Evolutionary conservation across 2,888 invertebrate species (phyloP).

Genomic region (Acanthosepion pharaonis): DNA sequence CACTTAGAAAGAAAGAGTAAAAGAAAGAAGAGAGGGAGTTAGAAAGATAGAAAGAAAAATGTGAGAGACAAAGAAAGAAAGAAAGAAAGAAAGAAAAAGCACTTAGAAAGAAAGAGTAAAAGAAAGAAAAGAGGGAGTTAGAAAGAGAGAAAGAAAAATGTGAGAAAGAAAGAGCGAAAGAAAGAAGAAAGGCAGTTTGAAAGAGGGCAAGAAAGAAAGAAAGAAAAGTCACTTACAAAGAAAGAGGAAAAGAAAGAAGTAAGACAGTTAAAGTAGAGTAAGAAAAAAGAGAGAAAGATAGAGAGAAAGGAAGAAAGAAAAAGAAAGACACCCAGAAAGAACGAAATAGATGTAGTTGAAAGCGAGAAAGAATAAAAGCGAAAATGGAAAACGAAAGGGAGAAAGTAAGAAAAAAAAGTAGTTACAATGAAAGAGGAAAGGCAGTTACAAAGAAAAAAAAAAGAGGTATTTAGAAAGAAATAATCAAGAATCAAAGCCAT

Average conservation of each 20-base stretch:
- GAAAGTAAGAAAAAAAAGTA: too few relatives aligned
- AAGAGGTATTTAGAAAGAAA: too few relatives aligned
- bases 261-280: too few relatives aligned
- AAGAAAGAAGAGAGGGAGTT: background rate
- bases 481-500: too few relatives aligned
- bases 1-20: background rate
- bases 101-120: background rate
- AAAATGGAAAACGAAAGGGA: too few relatives aligned
- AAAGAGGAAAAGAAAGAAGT: too few relatives aligned
- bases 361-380: too few relatives aligned
- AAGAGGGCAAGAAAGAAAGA: background rate
- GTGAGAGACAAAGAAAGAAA: background rate
- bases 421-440: too few relatives aligned
- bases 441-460: too few relatives aligned
- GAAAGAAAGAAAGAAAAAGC: background rate
- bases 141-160: background rate
- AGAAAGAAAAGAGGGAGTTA: background rate
- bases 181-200: background rate
- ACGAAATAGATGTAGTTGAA: too few relatives aligned
- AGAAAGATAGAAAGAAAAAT: too few relatives aligned
- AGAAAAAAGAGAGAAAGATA: too few relatives aligned
- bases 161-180: background rate
- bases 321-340: background rate
- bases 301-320: background rate
- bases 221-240: background rate